Evolutionary conservation across 2,888 invertebrate genomes (phyloP).

Genomic region (Cerastis leucographa): DNA sequence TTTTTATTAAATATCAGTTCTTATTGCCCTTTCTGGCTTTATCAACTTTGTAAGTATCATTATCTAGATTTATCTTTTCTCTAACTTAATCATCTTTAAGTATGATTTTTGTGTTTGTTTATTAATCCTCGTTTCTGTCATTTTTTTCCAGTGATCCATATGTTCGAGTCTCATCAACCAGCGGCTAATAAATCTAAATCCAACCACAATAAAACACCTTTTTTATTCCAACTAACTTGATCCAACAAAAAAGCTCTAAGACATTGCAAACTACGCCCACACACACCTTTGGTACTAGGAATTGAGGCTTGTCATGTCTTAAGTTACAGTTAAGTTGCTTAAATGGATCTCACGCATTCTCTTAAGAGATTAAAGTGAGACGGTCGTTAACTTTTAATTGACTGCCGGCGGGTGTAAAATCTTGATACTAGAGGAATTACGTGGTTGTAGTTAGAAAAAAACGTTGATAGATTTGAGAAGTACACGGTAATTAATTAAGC

Average conservation of each 20-base stretch:
- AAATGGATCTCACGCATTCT: conserved; percentile 46
- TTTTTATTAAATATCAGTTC: neutral
- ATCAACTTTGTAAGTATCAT: neutral
- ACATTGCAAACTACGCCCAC: conserved; percentile 26
- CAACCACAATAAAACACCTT: neutral
- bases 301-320: conserved; percentile 42
- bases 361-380: conserved; percentile 33
- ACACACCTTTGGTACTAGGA: conserved; percentile 43
- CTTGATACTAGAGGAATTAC: conserved; percentile 2
- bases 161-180: neutral
- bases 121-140: neutral
- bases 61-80: neutral
- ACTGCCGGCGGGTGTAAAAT: conserved; percentile 18
- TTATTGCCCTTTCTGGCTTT: too few relatives aligned
- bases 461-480: neutral
- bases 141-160: neutral
- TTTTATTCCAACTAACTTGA: conserved; percentile 1
- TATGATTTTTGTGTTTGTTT: neutral
- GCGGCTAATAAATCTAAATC: neutral
- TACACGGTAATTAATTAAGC: neutral
- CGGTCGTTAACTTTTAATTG: conserved; percentile 58
- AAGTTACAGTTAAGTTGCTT: conserved; percentile 50
- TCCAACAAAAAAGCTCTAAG: conserved; percentile 16
- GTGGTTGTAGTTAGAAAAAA: neutral
- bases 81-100: neutral